Conservation (phyloP, 1,140 invertebrate species). For the Bombus impatiens region DNA sequence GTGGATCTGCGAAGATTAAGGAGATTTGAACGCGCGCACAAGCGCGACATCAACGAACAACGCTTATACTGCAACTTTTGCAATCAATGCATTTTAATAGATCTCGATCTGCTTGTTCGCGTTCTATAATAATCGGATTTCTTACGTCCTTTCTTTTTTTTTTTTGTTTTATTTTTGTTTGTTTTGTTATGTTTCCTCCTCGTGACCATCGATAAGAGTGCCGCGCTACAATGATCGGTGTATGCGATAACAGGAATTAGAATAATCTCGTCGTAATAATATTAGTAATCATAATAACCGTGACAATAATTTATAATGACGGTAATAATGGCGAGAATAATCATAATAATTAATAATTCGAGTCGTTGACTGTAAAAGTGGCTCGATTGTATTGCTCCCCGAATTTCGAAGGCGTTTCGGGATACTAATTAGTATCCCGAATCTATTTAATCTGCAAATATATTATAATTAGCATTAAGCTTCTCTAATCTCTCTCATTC, state of each 20-base stretch:
- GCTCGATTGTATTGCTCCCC: slow-evolving; percentile 49
- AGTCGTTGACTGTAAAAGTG: slow-evolving; percentile 58
- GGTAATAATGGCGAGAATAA: slow-evolving; percentile 6
- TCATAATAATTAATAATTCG: slow-evolving; percentile 31
- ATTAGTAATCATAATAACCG: slow-evolving; percentile 28
- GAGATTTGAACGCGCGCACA: neutral
- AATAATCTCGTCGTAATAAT: slow-evolving; percentile 22
- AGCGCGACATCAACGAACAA: slow-evolving; percentile 5
- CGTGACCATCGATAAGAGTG: slow-evolving; percentile 47
- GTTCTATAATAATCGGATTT: slow-evolving; percentile 44
- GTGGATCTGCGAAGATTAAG: no score
- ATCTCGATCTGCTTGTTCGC: slow-evolving; percentile 26
- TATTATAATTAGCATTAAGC: slow-evolving; percentile 28
- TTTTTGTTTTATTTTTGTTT: neutral
- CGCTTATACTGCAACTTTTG: slow-evolving; percentile 50
- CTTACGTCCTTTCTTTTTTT: neutral
- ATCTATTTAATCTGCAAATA: slow-evolving; percentile 44
- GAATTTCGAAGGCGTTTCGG: slow-evolving; percentile 46
- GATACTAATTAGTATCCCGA: neutral
- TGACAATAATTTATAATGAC: slow-evolving; percentile 23
- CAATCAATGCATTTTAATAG: slow-evolving; percentile 62
- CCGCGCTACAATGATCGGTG: slow-evolving; percentile 59
- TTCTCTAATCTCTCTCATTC: slow-evolving; percentile 15
- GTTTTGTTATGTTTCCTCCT: neutral
- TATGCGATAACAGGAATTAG: slow-evolving; percentile 23